These are phyloP conservation scores for Pterophyllum scalare DNA, from an alignment of 2,113 vertebrate species.

Conservation along the genomic window DNA sequence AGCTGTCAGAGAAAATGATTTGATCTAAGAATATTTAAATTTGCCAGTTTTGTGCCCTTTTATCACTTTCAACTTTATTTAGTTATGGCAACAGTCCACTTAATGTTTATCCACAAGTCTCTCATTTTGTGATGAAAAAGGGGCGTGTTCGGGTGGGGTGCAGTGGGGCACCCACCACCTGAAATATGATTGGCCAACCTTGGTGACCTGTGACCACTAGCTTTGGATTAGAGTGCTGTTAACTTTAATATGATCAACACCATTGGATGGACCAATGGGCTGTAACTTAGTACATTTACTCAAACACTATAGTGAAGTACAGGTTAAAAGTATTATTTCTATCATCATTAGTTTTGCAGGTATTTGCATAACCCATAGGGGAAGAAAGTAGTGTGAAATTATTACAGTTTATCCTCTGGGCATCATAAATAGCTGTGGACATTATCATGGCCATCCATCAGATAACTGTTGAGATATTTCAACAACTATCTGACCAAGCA, in stretches of 20 bases:
- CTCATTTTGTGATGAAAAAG: background rate
- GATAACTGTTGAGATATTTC: background rate
- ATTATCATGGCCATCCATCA: background rate
- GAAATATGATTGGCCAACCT: background rate
- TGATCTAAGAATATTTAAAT: background rate
- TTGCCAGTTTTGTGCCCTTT: background rate
- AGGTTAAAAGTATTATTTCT: background rate
- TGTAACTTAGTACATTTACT: background rate
- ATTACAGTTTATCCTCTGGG: background rate
- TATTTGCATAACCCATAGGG: conserved; percentile 1
- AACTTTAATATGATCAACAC: background rate
- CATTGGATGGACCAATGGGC: background rate
- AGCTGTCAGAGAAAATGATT: background rate
- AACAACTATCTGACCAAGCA: background rate
- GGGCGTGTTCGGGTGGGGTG: background rate
- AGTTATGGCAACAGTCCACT: background rate
- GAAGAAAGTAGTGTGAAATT: background rate
- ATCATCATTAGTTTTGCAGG: background rate
- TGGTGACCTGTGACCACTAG: background rate
- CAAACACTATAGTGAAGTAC: background rate
- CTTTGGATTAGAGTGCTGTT: background rate
- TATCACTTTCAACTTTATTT: background rate
- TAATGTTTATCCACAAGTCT: background rate
- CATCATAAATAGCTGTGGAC: background rate
- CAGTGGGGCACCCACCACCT: background rate